A percentile compares a stretch with the other conserved stretches of the same genome.
Conservation (phyloP, 2,888 invertebrate species). For the Thysanoteuthis rhombus region DNA sequence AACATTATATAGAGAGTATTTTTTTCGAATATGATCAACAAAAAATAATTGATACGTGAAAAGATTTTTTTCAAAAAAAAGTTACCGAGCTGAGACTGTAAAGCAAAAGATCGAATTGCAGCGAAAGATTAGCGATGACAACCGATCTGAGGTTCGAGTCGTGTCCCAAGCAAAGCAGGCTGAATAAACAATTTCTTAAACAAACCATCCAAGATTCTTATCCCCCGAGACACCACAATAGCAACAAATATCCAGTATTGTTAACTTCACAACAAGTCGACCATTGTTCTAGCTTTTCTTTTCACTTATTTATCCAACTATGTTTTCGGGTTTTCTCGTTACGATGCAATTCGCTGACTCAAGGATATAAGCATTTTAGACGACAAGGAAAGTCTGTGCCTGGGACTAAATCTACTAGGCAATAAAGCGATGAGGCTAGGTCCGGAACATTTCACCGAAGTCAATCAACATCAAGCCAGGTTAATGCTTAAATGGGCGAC, state of each 20-base stretch:
- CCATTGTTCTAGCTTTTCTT: not conserved
- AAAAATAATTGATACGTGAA: no score
- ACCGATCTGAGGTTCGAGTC: not conserved
- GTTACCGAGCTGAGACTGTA: no score
- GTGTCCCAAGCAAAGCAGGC: not conserved
- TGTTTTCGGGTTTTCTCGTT: not conserved
- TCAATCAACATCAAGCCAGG: no score
- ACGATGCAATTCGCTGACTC: not conserved
- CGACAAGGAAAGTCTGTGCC: not conserved
- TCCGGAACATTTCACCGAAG: no score
- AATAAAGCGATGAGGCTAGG: no score
- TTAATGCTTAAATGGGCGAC: no score
- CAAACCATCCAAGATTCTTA: not conserved
- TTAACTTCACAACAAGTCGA: not conserved
- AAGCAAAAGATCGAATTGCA: no score
- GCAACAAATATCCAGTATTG: not conserved
- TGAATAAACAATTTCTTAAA: not conserved
- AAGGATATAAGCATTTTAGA: not conserved
- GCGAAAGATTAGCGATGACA: not conserved
- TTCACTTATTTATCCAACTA: not conserved
- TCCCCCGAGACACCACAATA: not conserved
- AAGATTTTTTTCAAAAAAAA: no score
- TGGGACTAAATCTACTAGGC: no score
- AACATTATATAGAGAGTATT: no score
- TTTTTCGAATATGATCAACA: no score